Base-by-base conservation (phyloP, 1,140 invertebrate species). In the Eupeodes corollae region DNA sequence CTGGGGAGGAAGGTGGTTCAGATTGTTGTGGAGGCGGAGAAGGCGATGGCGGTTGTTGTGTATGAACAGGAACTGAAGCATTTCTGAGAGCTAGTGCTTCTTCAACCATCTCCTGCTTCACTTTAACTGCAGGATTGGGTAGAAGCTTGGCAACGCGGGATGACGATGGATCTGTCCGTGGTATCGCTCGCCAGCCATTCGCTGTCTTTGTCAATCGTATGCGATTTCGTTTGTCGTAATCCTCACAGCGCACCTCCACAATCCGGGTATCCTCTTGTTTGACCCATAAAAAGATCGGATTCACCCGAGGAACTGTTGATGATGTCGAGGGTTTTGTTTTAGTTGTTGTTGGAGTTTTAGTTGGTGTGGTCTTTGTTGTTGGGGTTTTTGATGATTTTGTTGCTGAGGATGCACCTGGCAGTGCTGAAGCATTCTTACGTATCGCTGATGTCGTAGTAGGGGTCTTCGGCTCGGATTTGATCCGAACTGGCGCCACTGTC, bases 201-300 rank as follows among this genome's bases (percentile, higher is more conserved):
- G 82, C 73, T 5, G 84, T 87, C 59, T 86, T 84, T 42, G 82
- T 84, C 55, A 88, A 69, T 51, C 83, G 79, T 50, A 88, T 85
- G 12, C 86, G 79, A 70, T 88, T 88, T 34, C 84, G 72, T 58
- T 83, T 80, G 69, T 88, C 84, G 72, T 88, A 88, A 61, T 88
- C 86, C 68, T 88, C 86, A 70, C 84, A 87, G 61, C 80, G 78
- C 52, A 88, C 85, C 67, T 86, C 82, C 58, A 86, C 77, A 57
- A 88, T 86, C 59, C 74, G 76, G 46, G 82, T 83, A 59, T 86
- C 81, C 51, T 78, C 74, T 63, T 86, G 83, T 55, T 82, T 79
- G 35, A 83, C 82, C 84, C 84, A 87, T 46, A 88, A 73, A 66
- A 88, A 88, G 47, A 88, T 84, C 42, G 86, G 84, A 61, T 82